A percentile compares a stretch with the other conserved stretches of the same genome.
phyloP scores from a whole-genome alignment of 2,888 invertebrate genomes.

The Leistus spinibarbis region DNA sequence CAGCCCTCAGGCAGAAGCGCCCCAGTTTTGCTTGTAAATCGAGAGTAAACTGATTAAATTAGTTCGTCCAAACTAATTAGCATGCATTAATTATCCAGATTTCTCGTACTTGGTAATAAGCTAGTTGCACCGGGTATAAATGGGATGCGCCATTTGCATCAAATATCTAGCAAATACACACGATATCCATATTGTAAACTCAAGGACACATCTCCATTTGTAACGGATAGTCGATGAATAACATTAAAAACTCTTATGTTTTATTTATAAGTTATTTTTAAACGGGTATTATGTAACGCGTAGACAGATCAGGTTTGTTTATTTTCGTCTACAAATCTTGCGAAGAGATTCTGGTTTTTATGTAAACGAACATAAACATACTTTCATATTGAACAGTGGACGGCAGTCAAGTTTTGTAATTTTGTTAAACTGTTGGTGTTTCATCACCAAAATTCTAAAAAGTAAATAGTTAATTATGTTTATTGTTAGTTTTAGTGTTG shows the following conservation, averaged over 20 bases:
- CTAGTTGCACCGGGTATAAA: not conserved
- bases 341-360: not conserved
- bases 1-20: too few relatives aligned
- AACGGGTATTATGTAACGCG: not conserved
- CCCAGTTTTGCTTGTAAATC: not conserved
- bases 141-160: not conserved
- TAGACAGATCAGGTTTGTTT: not conserved
- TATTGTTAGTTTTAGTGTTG: not conserved
- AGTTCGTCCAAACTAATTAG: not conserved
- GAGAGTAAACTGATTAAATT: not conserved
- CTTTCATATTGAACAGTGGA: not conserved
- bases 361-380: not conserved
- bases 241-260: not conserved
- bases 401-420: not conserved
- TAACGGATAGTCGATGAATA: not conserved
- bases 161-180: not conserved
- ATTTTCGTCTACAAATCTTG: not conserved
- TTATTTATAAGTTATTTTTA: not conserved
- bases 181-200: not conserved
- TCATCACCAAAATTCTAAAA: not conserved
- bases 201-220: not conserved
- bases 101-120: not conserved
- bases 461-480: not conserved
- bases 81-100: not conserved
- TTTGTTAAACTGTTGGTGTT: not conserved